A percentile compares a stretch with the other conserved stretches of the same genome.
Conservation (phyloP, 2,113 vertebrate genomes). For the Peucedramus taeniatus region DNA sequence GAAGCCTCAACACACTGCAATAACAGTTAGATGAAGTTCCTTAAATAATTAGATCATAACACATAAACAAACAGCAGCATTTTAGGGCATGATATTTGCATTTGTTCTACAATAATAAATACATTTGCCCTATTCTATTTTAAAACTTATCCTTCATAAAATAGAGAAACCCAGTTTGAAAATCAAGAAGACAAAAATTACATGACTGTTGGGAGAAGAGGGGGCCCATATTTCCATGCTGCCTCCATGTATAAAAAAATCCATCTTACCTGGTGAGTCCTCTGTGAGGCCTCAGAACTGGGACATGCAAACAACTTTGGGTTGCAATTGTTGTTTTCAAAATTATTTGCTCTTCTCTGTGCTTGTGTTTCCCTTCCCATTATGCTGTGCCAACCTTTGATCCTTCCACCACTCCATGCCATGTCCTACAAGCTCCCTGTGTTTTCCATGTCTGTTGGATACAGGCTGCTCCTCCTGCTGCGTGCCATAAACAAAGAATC, state of each 20-base stretch:
- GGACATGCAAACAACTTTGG: neutral
- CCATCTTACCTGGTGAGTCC: neutral
- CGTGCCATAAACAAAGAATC: neutral
- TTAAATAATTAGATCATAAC: neutral
- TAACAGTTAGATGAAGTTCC: neutral
- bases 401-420: neutral
- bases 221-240: neutral
- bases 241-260: neutral
- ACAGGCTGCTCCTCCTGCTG: neutral
- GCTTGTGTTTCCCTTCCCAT: neutral
- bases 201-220: neutral
- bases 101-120: neutral
- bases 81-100: neutral
- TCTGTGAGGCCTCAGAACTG: neutral
- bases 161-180: neutral
- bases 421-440: neutral
- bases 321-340: neutral
- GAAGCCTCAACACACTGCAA: neutral
- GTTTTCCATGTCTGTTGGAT: rapidly evolving
- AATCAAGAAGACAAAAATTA: neutral
- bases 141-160: neutral
- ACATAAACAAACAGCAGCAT: neutral
- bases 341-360: neutral
- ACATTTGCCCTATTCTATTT: neutral
- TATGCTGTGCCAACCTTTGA: neutral